Percentiles rank a stretch among this genome's conserved stretches.
phyloP scores from a whole-genome alignment of 2,113 vertebrate species.

The Pituophis catenifer region DNA sequence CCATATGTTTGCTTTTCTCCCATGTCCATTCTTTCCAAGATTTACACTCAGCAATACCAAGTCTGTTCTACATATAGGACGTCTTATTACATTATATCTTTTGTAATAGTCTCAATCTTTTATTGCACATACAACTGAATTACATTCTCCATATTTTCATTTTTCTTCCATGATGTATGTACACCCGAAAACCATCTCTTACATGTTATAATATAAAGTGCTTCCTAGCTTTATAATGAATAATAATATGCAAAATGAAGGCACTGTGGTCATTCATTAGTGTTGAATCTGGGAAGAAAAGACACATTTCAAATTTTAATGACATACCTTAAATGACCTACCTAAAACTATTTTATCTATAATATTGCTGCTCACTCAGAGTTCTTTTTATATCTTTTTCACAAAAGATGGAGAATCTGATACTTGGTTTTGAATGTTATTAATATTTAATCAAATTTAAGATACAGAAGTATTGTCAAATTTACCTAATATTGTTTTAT shows the following conservation, averaged over 20 bases:
- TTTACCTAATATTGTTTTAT: neutral
- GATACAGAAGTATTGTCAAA: neutral
- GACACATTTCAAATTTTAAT: neutral
- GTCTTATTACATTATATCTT: neutral
- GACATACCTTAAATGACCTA: neutral
- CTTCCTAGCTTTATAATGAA: neutral
- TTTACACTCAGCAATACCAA: neutral
- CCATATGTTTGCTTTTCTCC: neutral
- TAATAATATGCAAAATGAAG: neutral
- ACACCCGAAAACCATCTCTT: neutral
- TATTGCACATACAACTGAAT: neutral
- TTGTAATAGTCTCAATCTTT: neutral
- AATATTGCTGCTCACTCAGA: constrained; percentile 21
- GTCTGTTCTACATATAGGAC: neutral
- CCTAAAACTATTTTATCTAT: constrained; percentile 39
- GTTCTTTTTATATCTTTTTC: neutral
- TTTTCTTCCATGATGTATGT: neutral
- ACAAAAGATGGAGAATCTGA: neutral
- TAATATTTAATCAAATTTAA: constrained; percentile 17
- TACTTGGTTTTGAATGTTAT: constrained; percentile 25
- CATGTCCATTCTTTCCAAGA: neutral
- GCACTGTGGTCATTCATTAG: neutral
- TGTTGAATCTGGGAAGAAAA: neutral
- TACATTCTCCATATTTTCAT: neutral
- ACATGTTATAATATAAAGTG: neutral